phyloP scores from a whole-genome alignment of 2,888 invertebrate species.

The Tetragonula carbonaria region DNA sequence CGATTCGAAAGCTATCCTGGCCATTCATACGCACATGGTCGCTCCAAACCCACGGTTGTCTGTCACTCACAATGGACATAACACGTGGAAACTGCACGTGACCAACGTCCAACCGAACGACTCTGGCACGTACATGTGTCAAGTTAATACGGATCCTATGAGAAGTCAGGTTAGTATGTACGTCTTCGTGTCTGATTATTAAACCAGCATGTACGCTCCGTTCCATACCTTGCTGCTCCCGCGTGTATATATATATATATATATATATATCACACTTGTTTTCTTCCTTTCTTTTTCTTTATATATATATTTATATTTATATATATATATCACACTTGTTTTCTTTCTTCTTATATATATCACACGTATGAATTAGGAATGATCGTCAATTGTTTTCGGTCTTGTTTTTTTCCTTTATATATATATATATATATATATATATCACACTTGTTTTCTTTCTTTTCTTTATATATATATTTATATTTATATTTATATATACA shows the following conservation, averaged over 20 bases:
- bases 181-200: background rate
- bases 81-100: conserved; percentile 96
- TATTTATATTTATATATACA: no score
- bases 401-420: no score
- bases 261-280: no score
- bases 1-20: conserved; percentile 94
- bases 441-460: no score
- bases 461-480: no score
- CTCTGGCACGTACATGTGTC: conserved; percentile 97
- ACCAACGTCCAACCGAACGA: conserved; percentile 95
- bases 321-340: no score
- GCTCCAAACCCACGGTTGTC: conserved; percentile 93
- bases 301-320: background rate
- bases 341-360: no score
- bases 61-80: conserved; percentile 96
- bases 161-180: conserved; percentile 90
- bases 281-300: no score
- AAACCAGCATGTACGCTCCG: background rate
- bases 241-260: background rate
- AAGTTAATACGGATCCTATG: conserved; percentile 96
- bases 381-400: background rate
- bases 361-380: background rate
- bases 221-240: background rate
- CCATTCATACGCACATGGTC: conserved; percentile 95
- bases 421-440: no score